These are phyloP conservation scores for Trinectes maculatus DNA, from an alignment of 2,113 vertebrate genomes.

Conservation along the genomic window DNA sequence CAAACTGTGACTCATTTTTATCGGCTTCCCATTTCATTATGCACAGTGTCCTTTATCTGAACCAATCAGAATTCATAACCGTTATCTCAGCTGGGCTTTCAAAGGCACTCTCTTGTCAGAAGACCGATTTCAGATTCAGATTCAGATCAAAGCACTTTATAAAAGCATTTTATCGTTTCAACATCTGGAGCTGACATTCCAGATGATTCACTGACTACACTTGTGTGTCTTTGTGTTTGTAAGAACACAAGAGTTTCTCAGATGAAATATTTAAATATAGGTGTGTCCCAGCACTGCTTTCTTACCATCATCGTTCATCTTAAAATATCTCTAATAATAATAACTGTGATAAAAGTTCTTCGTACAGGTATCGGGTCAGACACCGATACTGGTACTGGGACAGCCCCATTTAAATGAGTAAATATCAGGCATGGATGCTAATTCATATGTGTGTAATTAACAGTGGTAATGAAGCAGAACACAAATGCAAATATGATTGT, in stretches of 20 bases:
- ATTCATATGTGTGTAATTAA: conserved; percentile 41
- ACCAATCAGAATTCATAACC: conserved; percentile 1
- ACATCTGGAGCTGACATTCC: conserved; percentile 19
- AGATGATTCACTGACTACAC: neutral
- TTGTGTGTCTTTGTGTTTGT: conserved; percentile 1
- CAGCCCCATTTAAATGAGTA: too few relatives aligned
- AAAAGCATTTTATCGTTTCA: conserved; percentile 10
- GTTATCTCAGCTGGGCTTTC: conserved; percentile 7
- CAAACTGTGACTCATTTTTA: neutral
- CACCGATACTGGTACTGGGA: too few relatives aligned
- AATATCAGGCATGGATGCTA: conserved; percentile 12
- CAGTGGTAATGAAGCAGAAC: conserved; percentile 47
- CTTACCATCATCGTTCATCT: too few relatives aligned
- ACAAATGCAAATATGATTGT: conserved; percentile 40
- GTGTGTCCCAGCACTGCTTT: too few relatives aligned
- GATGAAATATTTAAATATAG: conserved; percentile 14
- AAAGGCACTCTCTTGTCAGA: conserved; percentile 17
- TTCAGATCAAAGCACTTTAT: conserved; percentile 36
- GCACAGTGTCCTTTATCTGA: neutral
- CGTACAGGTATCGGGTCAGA: too few relatives aligned
- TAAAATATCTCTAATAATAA: too few relatives aligned
- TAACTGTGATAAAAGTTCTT: too few relatives aligned
- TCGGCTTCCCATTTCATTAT: neutral
- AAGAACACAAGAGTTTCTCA: neutral
- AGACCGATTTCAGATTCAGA: conserved; percentile 3